Evolutionary conservation across 2,888 invertebrate genomes (phyloP), one percentile per base, ranked within the genome.

Genomic region (Mantis religiosa): DNA sequence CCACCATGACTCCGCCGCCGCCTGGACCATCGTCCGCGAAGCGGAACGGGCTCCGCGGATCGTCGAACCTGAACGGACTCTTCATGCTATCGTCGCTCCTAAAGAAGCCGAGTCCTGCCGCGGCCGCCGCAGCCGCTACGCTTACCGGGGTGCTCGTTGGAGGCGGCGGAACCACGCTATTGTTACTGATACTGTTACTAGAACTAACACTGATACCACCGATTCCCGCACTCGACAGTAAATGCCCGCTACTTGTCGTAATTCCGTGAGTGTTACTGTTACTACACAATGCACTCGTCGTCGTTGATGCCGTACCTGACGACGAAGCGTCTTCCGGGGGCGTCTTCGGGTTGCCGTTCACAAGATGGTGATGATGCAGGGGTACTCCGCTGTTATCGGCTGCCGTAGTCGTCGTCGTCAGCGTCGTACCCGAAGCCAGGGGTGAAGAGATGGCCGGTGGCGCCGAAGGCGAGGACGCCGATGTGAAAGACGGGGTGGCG

Each of bases 31-130:
- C 97, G 91, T 98, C 97, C 89, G 97, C 97, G 93, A 97, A 98
- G 90, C 97, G 95, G 94, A 97, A 98, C 88, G 96, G 95, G 89
- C 96, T 95, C 85, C 97, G 95, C 91, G 97, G 96, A 88, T 97
- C 97, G 92, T 97, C 97, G 93, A 97, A 97, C 90, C 97, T 95
- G 93, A 97, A 97, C 88, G 97, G 97, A 91, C 94, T 94, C 92
- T 95, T 95, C 85, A 95, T 92, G 89, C 93, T 93, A 89, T 91
- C 89, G 89, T 89, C 89, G 54, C 91, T 90, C 91, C 89, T 87
- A 84, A 87, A 86, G 88, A 84, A 89, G 71, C 85, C 87, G 9
- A 88, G 89, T 85, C 88, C 89, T 81, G 82, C 81, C 28, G 54
- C 54, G 54, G 54, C 54, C 54, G 54, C 54, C 54, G 54, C 54